Percentiles rank a stretch among this genome's conserved stretches.
phyloP scores from a whole-genome alignment of 2,888 invertebrate species.

The Cerastis rubricosa region DNA sequence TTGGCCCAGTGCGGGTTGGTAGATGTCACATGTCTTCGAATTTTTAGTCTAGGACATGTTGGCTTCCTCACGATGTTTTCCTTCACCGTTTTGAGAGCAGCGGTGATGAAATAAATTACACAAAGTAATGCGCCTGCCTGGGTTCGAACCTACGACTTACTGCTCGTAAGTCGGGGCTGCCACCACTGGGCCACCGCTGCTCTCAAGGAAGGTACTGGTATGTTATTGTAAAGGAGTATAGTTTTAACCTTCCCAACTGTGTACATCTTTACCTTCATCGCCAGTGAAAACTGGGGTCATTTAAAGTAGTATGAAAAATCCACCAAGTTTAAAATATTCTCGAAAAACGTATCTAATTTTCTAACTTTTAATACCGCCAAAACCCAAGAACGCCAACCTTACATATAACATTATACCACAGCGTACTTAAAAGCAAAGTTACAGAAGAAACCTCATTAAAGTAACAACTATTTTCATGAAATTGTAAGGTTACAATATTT shows the following conservation, averaged over 20 bases:
- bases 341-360: neutral
- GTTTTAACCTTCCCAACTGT: neutral
- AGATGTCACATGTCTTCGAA: no score
- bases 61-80: no score
- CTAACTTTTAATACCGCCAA: neutral
- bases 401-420: conserved; percentile 11
- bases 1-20: no score
- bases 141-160: no score
- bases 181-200: no score
- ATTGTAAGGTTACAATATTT: conserved; percentile 21
- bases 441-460: conserved; percentile 33
- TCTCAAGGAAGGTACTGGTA: no score
- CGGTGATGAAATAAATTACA: no score
- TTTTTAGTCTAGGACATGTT: no score
- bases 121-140: no score
- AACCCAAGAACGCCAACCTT: conserved; percentile 2
- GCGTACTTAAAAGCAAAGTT: conserved; percentile 23
- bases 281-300: neutral
- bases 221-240: no score
- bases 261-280: neutral
- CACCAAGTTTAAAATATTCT: neutral
- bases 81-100: no score
- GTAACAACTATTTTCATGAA: conserved; percentile 32
- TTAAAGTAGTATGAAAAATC: neutral
- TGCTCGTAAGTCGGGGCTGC: no score